Base-by-base conservation (phyloP, 2,797 vertebrate genomes). In the Liparis tanakae region DNA sequence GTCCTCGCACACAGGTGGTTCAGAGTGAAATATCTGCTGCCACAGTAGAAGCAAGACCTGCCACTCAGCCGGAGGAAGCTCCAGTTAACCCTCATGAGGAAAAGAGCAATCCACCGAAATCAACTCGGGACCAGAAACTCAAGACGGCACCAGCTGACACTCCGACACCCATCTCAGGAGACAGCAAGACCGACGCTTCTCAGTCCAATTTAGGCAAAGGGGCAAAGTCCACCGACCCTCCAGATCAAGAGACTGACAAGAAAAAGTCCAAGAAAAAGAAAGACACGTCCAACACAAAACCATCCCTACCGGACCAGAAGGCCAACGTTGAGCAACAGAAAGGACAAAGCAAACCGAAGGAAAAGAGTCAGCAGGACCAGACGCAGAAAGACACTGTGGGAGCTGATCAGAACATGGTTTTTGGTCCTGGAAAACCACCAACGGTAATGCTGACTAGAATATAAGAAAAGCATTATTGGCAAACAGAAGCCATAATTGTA, bases 301-400 rank as follows among this genome's bases (percentile, higher is more conserved):
- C 84, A 33, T 14, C 81, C 1, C 6, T 44, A n/a, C 22, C 43
- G 36, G 87, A 92, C 72, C 85, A 88, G n/a, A 91, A 89, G 25
- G 85, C 85, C 43, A 89, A 91, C 2, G 0, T 65, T 66, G 58
- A 89, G 37, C 25, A 36, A 34, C 87, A 74, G 46, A 61, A 46
- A 2, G 67, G 7, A n/a, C 64, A 85, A 67, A 50, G 6, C 18
- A 83, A 83, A 60, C 77, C 67, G 44, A 81, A 76, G 20, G 78
- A 2, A 12, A 88, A 87, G 22, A 65, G 13, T 22, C 68, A 75
- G 17, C 48, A 76, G 2, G 73, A 70, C 0, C 70, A 13, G 36
- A 73, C 81, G 6, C 64, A 0, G 46, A 85, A 76, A 3, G 72
- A 51, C 4, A 0, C 64, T 43, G 18, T 3, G 7, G 2, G 53